These are phyloP conservation scores for Vireo altiloquus DNA, from an alignment of 2,113 vertebrate genomes.

Conservation along the genomic window DNA sequence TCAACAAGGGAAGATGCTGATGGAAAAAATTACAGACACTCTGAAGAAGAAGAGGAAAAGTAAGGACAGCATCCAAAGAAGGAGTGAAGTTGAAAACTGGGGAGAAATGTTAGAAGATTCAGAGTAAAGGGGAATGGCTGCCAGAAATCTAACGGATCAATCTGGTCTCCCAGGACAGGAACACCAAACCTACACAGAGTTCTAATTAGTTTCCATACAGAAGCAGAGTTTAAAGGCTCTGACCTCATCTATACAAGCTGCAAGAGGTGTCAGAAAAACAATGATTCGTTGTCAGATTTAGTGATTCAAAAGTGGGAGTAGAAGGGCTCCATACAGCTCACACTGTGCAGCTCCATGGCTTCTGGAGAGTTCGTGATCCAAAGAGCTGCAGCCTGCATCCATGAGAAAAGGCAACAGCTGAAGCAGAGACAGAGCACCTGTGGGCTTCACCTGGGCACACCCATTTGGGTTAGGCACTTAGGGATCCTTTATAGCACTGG, in stretches of 20 bases:
- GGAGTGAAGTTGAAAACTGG: neutral
- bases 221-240: neutral
- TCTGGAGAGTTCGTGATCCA: neutral
- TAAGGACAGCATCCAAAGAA: neutral
- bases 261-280: neutral
- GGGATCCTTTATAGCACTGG: neutral
- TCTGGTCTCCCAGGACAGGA: neutral
- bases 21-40: neutral
- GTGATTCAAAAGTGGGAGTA: neutral
- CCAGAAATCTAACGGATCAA: neutral
- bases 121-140: neutral
- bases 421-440: rapidly evolving
- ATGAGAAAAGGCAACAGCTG: neutral
- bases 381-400: neutral
- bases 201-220: neutral
- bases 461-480: neutral
- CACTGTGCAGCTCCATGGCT: rapidly evolving
- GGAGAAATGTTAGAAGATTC: neutral
- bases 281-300: neutral
- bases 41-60: neutral
- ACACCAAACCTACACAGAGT: neutral
- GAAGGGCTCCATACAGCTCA: neutral
- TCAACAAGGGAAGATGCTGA: neutral
- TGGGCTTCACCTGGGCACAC: neutral
- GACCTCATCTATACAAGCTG: neutral